phyloP scores from a whole-genome alignment of 2,888 invertebrate genomes.

The Syrphus vitripennis region DNA sequence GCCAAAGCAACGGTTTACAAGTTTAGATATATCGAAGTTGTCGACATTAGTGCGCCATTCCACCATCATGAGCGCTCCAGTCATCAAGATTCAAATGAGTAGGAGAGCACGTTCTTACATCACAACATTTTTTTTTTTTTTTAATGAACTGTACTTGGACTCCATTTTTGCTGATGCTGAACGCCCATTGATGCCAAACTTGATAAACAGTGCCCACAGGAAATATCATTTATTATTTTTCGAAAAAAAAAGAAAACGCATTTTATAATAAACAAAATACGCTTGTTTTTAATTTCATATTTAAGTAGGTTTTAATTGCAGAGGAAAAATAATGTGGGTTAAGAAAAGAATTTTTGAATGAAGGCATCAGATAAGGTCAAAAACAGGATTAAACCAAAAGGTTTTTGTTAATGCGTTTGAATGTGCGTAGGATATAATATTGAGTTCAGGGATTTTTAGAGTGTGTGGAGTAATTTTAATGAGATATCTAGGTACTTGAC shows the following conservation, averaged over 20 bases:
- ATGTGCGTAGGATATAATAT: background rate
- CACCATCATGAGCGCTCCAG: too few species aligned
- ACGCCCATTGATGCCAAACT: conserved; percentile 38
- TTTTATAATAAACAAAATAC: conserved; percentile 16
- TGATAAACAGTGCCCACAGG: background rate
- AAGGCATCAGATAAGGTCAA: background rate
- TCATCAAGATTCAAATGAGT: conserved; percentile 42
- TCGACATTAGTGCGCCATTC: conserved; percentile 20
- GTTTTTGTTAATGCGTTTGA: background rate
- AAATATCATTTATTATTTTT: conserved; percentile 20
- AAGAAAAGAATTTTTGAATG: background rate
- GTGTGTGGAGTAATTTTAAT: background rate
- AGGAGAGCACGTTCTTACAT: conserved; percentile 58
- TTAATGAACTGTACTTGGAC: background rate
- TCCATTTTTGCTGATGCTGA: conserved; percentile 4
- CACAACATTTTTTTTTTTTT: background rate
- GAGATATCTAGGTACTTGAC: background rate
- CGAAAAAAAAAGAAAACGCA: too few species aligned
- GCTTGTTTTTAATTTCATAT: too few species aligned
- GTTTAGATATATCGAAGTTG: conserved; percentile 38
- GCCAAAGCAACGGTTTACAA: conserved; percentile 23
- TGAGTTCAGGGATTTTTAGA: conserved; percentile 21
- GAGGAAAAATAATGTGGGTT: conserved; percentile 13
- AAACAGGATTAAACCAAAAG: background rate
- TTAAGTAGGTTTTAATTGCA: conserved; percentile 8